Evolutionary conservation across 2,888 invertebrate genomes (phyloP).

Genomic region (Sarcophaga carnaria): DNA sequence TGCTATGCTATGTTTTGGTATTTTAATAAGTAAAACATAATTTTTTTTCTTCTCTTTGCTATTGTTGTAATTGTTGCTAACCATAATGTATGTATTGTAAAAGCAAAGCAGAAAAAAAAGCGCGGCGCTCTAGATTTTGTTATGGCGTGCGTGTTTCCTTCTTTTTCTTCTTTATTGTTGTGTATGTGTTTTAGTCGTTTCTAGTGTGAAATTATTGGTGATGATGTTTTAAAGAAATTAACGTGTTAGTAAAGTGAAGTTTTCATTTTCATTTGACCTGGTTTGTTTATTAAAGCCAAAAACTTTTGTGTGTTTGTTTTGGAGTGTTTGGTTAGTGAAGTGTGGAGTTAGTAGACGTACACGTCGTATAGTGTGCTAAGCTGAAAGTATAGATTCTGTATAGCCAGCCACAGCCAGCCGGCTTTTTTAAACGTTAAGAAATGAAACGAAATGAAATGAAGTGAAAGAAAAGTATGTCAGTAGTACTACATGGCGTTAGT

Average conservation of each 20-base stretch:
- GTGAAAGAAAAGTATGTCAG: slow-evolving; percentile 68
- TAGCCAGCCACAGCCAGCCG: slow-evolving; percentile 34
- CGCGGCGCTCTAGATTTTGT: slow-evolving; percentile 70
- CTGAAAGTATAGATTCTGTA: background rate
- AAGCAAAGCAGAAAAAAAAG: slow-evolving; percentile 41
- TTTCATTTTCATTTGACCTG: slow-evolving; percentile 81
- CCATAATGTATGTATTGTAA: too few species aligned
- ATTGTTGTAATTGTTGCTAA: too few species aligned
- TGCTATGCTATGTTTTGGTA: too few species aligned
- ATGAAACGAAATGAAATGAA: slow-evolving; percentile 4
- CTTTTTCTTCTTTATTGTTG: slow-evolving; percentile 74
- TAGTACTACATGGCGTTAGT: slow-evolving; percentile 46
- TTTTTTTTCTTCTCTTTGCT: too few species aligned
- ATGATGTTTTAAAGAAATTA: too few species aligned
- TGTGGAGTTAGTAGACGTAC: background rate
- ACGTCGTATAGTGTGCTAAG: background rate
- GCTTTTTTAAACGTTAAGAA: slow-evolving; percentile 43
- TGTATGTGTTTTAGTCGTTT: background rate
- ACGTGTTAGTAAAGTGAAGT: slow-evolving; percentile 65
- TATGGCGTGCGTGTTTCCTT: slow-evolving; percentile 31
- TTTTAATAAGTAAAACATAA: too few species aligned
- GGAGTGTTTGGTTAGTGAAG: background rate
- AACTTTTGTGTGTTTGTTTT: background rate
- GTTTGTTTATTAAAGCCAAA: slow-evolving; percentile 74
- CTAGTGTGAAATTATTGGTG: slow-evolving; percentile 34